Base-by-base conservation (phyloP, 2,888 invertebrate species). In the Oscheius myriophilus region DNA sequence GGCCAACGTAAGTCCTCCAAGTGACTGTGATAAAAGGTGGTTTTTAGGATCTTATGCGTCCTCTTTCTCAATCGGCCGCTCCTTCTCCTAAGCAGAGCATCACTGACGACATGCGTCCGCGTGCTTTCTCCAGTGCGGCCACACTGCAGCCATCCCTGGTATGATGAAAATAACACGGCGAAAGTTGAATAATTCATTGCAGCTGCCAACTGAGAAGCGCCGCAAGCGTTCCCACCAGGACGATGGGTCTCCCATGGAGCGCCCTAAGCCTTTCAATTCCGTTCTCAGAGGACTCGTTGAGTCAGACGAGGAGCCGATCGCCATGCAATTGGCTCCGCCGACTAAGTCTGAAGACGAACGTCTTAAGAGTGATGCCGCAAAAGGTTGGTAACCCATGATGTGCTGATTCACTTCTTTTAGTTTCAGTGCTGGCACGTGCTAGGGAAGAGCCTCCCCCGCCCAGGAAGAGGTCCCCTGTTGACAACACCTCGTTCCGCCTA, bases 51-150 rank as follows among this genome's bases (percentile, higher is more conserved):
- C 64, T 54, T 23, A 11, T 52, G 23, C 64, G 64, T 26, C 70
- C 73, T 3, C 25, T 33, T 1, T 61, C 61, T 14, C 65, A 63
- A 23, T 43, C 63, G 7, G 21, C 70, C 7, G 42, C 70, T 9
- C 49, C 65, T 16, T 55, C 68, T 23, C 53, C 69, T 21, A 67
- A 63, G 11, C 54, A 55, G 57, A 45, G 42, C 18, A 18, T 46
- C n/a, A 16, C 42, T 11, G 59, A 41, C 33, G 76, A 76, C 57
- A 65, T 66, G 23, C 71, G 76, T n/a, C 76, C 76, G n/a, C 51
- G 76, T 23, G 76, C 76, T 25, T 76, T 72, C 49, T 74, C 74
- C 16, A 72, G 72, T 51, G 76, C 76, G n/a, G 76, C 76, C 54
- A 76, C 76, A 1, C 54, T 76, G 26, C 76, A 76, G 62, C 68